Evolutionary conservation across 2,797 vertebrate species (phyloP), one percentile per base, ranked within the genome.

Genomic region (Hipposideros larvatus): DNA sequence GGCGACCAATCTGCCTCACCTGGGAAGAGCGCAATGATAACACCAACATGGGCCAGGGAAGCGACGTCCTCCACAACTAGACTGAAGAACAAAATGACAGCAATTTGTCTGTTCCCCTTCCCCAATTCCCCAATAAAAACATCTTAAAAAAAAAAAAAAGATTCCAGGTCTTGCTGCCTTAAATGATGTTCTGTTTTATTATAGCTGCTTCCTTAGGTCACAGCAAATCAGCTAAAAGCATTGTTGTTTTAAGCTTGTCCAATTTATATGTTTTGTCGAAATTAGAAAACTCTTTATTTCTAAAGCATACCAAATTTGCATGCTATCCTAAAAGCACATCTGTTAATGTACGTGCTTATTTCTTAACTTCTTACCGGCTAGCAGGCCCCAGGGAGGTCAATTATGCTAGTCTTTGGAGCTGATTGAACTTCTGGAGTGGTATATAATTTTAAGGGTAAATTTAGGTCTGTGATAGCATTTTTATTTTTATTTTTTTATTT

Each of bases 381-480:
- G 48, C 24, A 89, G 15, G 34, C 26, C 4, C 31, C 24, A 21
- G 5, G 46, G 28, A 79, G 11, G 28, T 28, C 19, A 77, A 43
- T 63, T 79, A 78, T 75, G 88, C 68, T 51, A 65, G 53, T 37
- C n/a, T 63, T 37, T 34, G 46, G 19, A 90, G 15, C 73, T 26
- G 73, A 86, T 74, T 87, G 55, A 51, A 90, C 68, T 90, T 59
- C 82, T 91, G n/a, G 24, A 71, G 11, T 46, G 21, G 34, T 90
- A 31, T 61, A 22, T 87, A 87, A 87, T 73, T 90, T 73, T 61
- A 78, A 61, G 48, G 57, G 34, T 77, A 31, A 74, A 87, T 92
- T 66, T 83, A 87, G 19, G 31, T 87, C 74, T 87, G 4, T 74
- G 41, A 51, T 73, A 87, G 66, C n/a, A 78, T 82, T 92, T 90